A percentile compares a stretch with the other conserved stretches of the same genome.
Conservation (phyloP, 2,113 vertebrate species). For the Centropristis striata region DNA sequence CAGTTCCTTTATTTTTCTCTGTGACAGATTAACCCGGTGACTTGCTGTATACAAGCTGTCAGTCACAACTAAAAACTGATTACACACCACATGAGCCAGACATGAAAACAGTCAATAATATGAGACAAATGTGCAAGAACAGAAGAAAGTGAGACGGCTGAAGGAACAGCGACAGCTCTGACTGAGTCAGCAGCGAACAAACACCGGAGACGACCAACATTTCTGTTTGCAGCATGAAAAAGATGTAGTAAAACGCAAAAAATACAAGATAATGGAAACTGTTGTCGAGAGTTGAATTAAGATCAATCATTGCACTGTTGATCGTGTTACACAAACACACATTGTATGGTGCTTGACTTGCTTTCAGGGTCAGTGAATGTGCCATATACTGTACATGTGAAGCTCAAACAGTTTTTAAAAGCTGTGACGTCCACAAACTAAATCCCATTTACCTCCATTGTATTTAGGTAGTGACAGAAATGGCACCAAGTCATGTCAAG, state of each 20-base stretch:
- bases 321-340: background rate
- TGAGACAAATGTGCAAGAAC: conserved; percentile 31
- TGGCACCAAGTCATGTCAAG: too few relatives aligned
- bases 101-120: conserved; percentile 17
- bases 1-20: background rate
- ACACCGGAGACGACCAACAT: background rate
- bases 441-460: background rate
- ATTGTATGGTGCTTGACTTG: background rate
- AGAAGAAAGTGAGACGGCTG: conserved; percentile 14
- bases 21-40: background rate
- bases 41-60: conserved; percentile 10
- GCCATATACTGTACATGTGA: background rate
- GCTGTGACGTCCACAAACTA: background rate
- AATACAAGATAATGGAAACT: background rate
- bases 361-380: background rate
- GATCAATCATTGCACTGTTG: background rate
- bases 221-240: conserved; percentile 15
- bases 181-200: conserved; percentile 28
- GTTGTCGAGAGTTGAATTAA: background rate
- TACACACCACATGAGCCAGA: conserved; percentile 18
- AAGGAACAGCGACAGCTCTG: conserved; percentile 18
- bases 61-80: conserved; percentile 26
- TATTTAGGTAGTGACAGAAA: background rate
- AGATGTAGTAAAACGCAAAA: background rate
- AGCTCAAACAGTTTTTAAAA: background rate